Evolutionary conservation across 2,797 vertebrate species (phyloP).

Genomic region (Mormyrus proboscirostris): DNA sequence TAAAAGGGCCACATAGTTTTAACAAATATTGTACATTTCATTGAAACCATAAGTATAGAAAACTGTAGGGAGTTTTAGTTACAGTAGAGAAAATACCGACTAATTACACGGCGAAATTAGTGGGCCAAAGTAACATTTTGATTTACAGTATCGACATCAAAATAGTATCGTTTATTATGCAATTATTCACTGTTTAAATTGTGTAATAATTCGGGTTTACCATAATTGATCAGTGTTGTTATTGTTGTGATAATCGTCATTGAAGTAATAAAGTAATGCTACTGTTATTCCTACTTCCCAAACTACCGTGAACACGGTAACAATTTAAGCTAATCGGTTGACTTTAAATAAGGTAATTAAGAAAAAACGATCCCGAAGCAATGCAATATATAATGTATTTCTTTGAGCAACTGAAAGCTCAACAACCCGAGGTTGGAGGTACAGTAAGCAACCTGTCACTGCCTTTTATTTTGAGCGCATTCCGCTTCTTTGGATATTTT

Average conservation of each 20-base stretch:
- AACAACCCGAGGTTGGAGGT: constrained; percentile 41
- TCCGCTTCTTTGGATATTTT: neutral
- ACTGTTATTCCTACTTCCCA: neutral
- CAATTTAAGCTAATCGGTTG: constrained; percentile 45
- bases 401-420: constrained; percentile 52
- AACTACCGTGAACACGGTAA: constrained; percentile 47
- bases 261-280: neutral
- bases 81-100: neutral
- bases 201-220: neutral
- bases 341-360: constrained; percentile 17
- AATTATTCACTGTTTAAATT: neutral
- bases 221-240: neutral
- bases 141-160: neutral
- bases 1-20: neutral
- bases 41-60: neutral
- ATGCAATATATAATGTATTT: neutral
- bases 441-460: neutral
- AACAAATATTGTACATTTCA: neutral
- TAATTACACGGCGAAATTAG: neutral
- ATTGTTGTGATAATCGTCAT: neutral
- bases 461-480: neutral
- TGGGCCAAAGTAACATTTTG: neutral
- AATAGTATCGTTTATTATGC: neutral
- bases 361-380: constrained; percentile 18
- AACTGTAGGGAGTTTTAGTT: neutral